Percentiles rank a stretch among this genome's conserved stretches.
Evolutionary conservation across 2,113 vertebrate species (phyloP).

Genomic region (Tangachromis dhanisi): DNA sequence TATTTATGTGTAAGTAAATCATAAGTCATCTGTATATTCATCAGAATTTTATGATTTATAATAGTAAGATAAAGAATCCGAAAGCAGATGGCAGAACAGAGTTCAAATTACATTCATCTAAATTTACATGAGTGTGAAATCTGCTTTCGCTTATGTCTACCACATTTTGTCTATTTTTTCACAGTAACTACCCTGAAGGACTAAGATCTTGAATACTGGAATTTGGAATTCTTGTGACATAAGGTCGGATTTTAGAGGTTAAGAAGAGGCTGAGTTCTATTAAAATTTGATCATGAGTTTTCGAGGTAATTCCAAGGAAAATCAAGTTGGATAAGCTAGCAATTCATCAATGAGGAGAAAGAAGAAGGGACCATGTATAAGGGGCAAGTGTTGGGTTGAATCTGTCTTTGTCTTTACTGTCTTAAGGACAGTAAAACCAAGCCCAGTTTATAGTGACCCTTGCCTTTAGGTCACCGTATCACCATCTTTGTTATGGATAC

Average conservation of each 20-base stretch:
- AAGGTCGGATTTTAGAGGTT: background rate
- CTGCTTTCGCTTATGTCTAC: accelerated
- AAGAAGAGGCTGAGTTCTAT: background rate
- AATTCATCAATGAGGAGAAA: background rate
- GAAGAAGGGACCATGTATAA: background rate
- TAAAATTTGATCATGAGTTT: background rate
- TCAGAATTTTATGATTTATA: background rate
- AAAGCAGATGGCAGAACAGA: background rate
- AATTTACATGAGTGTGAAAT: background rate
- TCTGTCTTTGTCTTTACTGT: background rate
- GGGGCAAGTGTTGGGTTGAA: background rate
- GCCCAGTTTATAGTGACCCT: constrained; percentile 24
- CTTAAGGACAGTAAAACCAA: background rate
- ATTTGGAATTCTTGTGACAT: background rate
- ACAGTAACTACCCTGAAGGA: background rate
- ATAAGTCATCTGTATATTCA: background rate
- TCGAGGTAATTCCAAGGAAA: background rate
- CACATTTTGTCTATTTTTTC: background rate
- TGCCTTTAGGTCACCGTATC: background rate
- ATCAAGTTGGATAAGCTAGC: background rate
- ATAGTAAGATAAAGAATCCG: accelerated
- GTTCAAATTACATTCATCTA: background rate
- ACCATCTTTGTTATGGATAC: background rate
- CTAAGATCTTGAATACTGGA: background rate
- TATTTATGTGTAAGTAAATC: background rate